These are phyloP conservation scores for Drosophila repletoides DNA, from an alignment of 1,140 invertebrate species.

Conservation along the genomic window DNA sequence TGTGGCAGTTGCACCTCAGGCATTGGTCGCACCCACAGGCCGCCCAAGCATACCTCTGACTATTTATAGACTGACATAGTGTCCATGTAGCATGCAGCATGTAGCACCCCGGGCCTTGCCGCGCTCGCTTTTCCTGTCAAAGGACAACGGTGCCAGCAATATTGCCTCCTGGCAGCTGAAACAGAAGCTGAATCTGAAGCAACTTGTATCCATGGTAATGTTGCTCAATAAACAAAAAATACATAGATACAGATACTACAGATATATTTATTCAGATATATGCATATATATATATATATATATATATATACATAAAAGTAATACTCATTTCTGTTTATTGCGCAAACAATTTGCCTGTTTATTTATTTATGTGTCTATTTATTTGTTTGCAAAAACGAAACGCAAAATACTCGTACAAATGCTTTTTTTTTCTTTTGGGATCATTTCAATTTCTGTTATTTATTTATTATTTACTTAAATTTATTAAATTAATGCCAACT, in stretches of 20 bases:
- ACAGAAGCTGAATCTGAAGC: conserved; percentile 20
- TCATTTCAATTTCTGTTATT: conserved; percentile 22
- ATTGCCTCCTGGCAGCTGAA: conserved; percentile 3
- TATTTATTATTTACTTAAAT: conserved; percentile 23
- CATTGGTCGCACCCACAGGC: conserved; percentile 5
- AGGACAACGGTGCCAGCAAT: conserved; percentile 13
- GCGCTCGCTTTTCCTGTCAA: conserved; percentile 7
- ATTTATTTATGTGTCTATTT: conserved; percentile 67
- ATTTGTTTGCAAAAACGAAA: conserved; percentile 31
- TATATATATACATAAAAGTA: conserved; percentile 28
- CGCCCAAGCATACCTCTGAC: background rate
- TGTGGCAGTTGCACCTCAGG: conserved; percentile 34
- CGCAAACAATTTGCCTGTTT: conserved; percentile 69
- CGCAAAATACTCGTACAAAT: background rate
- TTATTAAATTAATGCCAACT: conserved; percentile 25
- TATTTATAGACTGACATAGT: conserved; percentile 50
- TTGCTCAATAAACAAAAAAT: conserved; percentile 11
- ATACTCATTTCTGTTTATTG: conserved; percentile 60
- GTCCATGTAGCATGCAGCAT: conserved; percentile 26
- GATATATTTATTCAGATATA: conserved; percentile 10
- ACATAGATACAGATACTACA: conserved; percentile 9
- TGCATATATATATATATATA: conserved; percentile 2
- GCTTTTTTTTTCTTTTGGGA: conserved; percentile 35
- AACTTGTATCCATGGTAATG: conserved; percentile 32
- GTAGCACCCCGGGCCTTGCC: background rate